These are phyloP conservation scores for Bostrychus sinensis DNA, from an alignment of 2,113 vertebrate species.

Conservation along the genomic window DNA sequence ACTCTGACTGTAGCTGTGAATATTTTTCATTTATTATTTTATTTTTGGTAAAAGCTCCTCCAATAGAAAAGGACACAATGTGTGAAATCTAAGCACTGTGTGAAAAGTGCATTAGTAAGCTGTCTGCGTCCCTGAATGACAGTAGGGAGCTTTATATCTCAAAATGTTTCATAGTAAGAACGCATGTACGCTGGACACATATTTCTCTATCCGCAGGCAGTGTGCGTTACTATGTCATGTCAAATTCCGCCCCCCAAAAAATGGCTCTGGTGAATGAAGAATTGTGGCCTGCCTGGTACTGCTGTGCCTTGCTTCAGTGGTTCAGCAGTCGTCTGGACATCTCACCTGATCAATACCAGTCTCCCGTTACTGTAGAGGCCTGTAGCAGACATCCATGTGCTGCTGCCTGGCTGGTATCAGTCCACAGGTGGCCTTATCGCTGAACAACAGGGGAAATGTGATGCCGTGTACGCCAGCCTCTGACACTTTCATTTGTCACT, in stretches of 20 bases:
- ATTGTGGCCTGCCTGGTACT: not conserved
- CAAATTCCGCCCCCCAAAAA: constrained; percentile 12
- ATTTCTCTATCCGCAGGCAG: not conserved
- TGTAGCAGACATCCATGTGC: constrained; percentile 30
- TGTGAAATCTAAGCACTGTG: constrained; percentile 1
- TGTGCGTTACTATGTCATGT: constrained; percentile 7
- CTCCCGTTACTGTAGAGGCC: constrained; percentile 55
- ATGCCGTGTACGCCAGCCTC: constrained; percentile 26
- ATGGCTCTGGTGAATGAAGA: not conserved
- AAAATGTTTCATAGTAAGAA: constrained; percentile 14
- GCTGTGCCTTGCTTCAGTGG: constrained; percentile 24
- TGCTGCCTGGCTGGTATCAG: constrained; percentile 27
- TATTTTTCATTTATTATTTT: not conserved
- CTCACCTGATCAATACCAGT: constrained; percentile 55
- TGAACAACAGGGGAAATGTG: constrained; percentile 49
- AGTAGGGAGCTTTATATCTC: constrained; percentile 7
- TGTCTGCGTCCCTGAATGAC: constrained; percentile 1
- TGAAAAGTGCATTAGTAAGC: constrained; percentile 7
- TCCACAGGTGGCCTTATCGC: constrained; percentile 29
- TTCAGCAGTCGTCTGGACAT: constrained; percentile 49
- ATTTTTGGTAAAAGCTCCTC: constrained; percentile 24
- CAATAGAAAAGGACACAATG: constrained; percentile 10
- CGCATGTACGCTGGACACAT: constrained; percentile 14
- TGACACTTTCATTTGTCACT: constrained; percentile 67
- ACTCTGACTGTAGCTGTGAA: not conserved